Percentiles rank a stretch among this genome's conserved stretches.
These are phyloP conservation scores for Hydrotaea diabolus DNA, from an alignment of 2,888 invertebrate genomes.

Conservation along the genomic window DNA sequence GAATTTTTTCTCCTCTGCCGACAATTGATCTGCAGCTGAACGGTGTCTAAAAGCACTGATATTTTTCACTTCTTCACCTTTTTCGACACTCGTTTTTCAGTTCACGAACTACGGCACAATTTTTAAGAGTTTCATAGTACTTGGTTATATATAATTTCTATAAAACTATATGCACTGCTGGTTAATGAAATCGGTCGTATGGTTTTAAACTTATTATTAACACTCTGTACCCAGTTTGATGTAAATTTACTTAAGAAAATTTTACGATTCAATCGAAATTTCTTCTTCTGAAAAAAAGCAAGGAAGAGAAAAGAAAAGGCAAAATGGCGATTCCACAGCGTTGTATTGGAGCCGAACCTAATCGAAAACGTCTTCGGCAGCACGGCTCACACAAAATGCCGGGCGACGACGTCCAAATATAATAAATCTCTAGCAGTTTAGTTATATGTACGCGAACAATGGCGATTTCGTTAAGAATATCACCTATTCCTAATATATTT, in stretches of 20 bases:
- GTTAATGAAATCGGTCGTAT: not conserved
- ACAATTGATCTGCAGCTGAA: conserved; percentile 49
- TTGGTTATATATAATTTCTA: conserved; percentile 35
- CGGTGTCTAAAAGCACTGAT: conserved; percentile 33
- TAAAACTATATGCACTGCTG: conserved; percentile 28
- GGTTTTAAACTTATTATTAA: conserved; percentile 28
- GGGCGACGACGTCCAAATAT: too few relatives aligned
- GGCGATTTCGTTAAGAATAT: too few relatives aligned
- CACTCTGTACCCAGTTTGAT: conserved; percentile 49
- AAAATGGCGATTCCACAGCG: conserved; percentile 74
- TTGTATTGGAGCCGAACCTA: not conserved
- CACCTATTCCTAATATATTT: too few relatives aligned
- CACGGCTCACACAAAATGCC: too few relatives aligned
- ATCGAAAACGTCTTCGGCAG: too few relatives aligned
- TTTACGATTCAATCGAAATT: conserved; percentile 64
- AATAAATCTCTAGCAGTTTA: too few relatives aligned
- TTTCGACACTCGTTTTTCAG: not conserved
- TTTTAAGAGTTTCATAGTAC: conserved; percentile 40
- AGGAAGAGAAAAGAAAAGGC: conserved; percentile 67
- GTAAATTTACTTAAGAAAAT: conserved; percentile 51
- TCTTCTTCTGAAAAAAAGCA: conserved; percentile 61
- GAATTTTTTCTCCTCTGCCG: conserved; percentile 33
- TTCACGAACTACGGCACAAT: conserved; percentile 38
- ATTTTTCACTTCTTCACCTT: conserved; percentile 45
- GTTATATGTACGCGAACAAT: too few relatives aligned